Conservation (phyloP, 2,797 vertebrate species). For the Esox masquinongy region DNA sequence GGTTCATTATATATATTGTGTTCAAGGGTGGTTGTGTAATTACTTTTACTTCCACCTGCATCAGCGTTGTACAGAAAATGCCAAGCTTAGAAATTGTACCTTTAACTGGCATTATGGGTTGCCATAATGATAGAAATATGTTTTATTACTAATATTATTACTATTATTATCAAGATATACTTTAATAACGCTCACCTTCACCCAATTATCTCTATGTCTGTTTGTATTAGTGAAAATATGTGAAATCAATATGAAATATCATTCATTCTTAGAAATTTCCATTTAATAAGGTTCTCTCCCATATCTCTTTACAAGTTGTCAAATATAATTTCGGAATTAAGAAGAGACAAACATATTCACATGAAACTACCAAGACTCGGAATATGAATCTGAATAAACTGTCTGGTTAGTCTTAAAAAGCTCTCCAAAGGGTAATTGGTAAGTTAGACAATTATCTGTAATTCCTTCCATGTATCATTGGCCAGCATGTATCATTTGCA, state of each 20-base stretch:
- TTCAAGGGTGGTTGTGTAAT: too few relatives aligned
- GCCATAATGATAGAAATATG: too few relatives aligned
- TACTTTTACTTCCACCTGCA: too few relatives aligned
- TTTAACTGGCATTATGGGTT: too few relatives aligned
- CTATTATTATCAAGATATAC: too few relatives aligned
- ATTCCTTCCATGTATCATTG: slow-evolving; percentile 46
- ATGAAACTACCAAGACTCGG: slow-evolving; percentile 50
- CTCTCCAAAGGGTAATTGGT: slow-evolving; percentile 51
- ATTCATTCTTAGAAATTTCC: slow-evolving; percentile 1
- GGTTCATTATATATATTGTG: too few relatives aligned
- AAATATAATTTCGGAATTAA: slow-evolving; percentile 40
- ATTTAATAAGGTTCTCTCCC: slow-evolving; percentile 25
- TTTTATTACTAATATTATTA: too few relatives aligned
- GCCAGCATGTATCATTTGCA: slow-evolving; percentile 22
- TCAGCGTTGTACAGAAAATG: too few relatives aligned
- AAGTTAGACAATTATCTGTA: slow-evolving; percentile 50
- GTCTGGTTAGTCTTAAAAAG: slow-evolving; percentile 35
- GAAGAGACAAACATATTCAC: slow-evolving; percentile 51
- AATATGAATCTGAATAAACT: slow-evolving; percentile 43
- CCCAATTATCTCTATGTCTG: background rate
- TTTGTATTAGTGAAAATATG: background rate
- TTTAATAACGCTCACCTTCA: too few relatives aligned
- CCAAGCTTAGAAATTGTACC: too few relatives aligned
- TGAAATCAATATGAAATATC: background rate
- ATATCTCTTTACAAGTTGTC: slow-evolving; percentile 40